Base-by-base conservation (phyloP, 2,797 vertebrate genomes). In the Danio aesculapii region DNA sequence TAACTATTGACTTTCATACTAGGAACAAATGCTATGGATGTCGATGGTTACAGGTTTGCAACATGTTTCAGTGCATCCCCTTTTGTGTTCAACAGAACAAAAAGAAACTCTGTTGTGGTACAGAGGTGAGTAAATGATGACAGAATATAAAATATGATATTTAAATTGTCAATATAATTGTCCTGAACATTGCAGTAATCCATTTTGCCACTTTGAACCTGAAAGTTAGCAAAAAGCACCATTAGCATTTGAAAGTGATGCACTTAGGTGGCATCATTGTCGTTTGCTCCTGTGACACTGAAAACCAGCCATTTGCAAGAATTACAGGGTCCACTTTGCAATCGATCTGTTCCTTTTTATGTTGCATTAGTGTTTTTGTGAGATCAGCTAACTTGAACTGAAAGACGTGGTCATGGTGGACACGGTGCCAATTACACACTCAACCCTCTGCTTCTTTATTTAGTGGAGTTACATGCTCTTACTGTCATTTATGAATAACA, bases 241-340 rank as follows among this genome's bases (percentile, higher is more conserved):
- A 14, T 55, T 66, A 55, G 6, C 21, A 53, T 50, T 61, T 75
- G 9, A 75, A 74, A 61, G 30, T 30, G 30, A 30, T 30, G 47
- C 47, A 52, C 14, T 75, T 19, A 14, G 10, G 21, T 62, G 59
- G 49, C 16, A 52, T 75, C 59, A 19, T 57, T 66, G 13, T 16
- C 1, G 11, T 77, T 50, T 14, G 5, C 16, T 17, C 13, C n/a
- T 53, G 14, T 67, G 41, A 77, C 6, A 66, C 52, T 57, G 9
- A 66, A 67, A 67, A 21, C 41, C 2, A 10, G 3, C 50, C 41
- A 16, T 57, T 66, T 77, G 50, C 50, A 44, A 67, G 19, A 66
- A 77, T 57, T 12, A 30, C 52, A 67, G 6, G 6, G 0, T 57
- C 19, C 75, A 68, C 17, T 77, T 77, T 67, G 44, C 7, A 5